These are phyloP conservation scores for Lagocephalus sceleratus DNA, from an alignment of 2,797 vertebrate genomes.

Conservation along the genomic window DNA sequence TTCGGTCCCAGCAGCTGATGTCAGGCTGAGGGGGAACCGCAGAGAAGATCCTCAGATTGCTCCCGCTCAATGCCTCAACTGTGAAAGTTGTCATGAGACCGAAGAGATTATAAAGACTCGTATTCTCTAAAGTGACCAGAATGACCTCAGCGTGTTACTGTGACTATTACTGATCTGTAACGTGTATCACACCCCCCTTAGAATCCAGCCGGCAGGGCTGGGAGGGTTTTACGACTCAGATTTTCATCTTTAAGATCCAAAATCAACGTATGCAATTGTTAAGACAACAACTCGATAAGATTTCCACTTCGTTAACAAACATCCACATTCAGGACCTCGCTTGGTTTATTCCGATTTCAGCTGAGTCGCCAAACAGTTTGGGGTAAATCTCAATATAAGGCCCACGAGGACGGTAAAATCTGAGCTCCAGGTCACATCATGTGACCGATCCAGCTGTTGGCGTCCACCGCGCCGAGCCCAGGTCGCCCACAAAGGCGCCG, in stretches of 20 bases:
- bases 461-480: constrained; percentile 7
- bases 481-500: constrained; percentile 4
- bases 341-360: no score
- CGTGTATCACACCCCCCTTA: no score
- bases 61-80: not conserved
- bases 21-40: not conserved
- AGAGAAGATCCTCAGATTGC: not conserved
- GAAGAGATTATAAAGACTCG: not conserved
- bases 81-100: not conserved
- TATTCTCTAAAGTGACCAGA: not conserved
- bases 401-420: not conserved
- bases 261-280: no score
- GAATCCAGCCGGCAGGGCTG: no score
- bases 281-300: no score
- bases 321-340: no score
- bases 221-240: no score
- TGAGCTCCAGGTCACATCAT: constrained; percentile 15
- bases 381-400: no score
- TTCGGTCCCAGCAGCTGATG: not conserved
- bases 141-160: not conserved
- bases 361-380: no score
- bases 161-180: not conserved
- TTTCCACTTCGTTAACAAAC: no score
- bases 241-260: no score
- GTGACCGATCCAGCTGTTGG: constrained; percentile 4